Conservation (phyloP, 2,888 invertebrate genomes). For the Nomada fucata region DNA sequence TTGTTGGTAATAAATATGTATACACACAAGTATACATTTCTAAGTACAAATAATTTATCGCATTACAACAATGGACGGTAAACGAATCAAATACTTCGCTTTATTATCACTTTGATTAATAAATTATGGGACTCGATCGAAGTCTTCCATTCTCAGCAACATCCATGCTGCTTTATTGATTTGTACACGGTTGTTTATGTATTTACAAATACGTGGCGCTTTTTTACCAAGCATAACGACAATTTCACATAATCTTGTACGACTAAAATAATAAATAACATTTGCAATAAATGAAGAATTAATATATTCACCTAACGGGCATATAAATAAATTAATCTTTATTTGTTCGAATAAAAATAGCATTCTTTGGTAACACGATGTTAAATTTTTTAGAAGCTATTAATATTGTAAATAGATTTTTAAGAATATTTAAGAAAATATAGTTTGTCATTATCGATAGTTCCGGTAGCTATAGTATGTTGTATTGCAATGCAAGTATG, state of each 20-base stretch:
- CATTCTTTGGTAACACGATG: too few species aligned
- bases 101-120: constrained; percentile 16
- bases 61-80: constrained; percentile 19
- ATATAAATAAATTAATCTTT: too few species aligned
- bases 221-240: too few species aligned
- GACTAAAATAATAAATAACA: too few species aligned
- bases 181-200: constrained; percentile 24
- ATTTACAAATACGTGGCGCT: constrained; percentile 26
- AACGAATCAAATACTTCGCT: constrained; percentile 5
- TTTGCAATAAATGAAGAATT: too few species aligned
- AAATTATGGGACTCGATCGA: constrained; percentile 20
- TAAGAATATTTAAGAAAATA: background rate
- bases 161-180: constrained; percentile 14
- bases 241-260: too few species aligned
- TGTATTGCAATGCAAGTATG: background rate
- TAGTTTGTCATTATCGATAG: background rate
- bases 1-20: constrained; percentile 41
- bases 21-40: constrained; percentile 41
- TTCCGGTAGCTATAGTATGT: background rate
- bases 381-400: too few species aligned
- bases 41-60: constrained; percentile 52
- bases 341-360: too few species aligned
- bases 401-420: too few species aligned
- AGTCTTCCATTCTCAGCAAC: constrained; percentile 21
- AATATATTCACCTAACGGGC: too few species aligned